Conservation (phyloP, 2,888 invertebrate genomes). For the Cactoblastis cactorum region DNA sequence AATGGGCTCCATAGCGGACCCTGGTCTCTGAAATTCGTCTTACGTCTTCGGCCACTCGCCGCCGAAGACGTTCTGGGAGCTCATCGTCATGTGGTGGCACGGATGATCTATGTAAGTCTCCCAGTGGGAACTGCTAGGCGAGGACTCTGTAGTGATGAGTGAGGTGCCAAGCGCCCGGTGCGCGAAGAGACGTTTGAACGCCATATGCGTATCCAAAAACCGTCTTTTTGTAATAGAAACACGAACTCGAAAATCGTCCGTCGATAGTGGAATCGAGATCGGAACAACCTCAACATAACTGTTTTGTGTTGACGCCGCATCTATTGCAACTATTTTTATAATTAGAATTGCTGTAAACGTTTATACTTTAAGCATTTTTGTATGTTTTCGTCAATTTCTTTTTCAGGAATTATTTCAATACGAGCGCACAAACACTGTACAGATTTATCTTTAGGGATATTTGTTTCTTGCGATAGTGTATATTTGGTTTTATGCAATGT, state of each 20-base stretch:
- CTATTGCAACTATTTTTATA: conserved; percentile 72
- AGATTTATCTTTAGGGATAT: conserved; percentile 54
- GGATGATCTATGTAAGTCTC: conserved; percentile 73
- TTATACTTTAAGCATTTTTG: conserved; percentile 58
- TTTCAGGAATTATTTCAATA: conserved; percentile 65
- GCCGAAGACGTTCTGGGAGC: conserved; percentile 82
- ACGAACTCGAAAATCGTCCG: conserved; percentile 65
- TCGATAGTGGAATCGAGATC: conserved; percentile 53
- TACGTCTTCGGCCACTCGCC: conserved; percentile 84
- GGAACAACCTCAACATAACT: conserved; percentile 48
- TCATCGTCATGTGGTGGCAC: conserved; percentile 79
- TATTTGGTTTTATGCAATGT: conserved; percentile 40
- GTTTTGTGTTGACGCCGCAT: conserved; percentile 57
- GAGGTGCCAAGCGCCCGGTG: conserved; percentile 70
- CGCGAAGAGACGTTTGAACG: conserved; percentile 59
- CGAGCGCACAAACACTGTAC: conserved; percentile 76
- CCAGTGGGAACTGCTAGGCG: conserved; percentile 67
- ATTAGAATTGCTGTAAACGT: conserved; percentile 58
- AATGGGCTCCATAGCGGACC: conserved; percentile 88
- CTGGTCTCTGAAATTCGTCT: conserved; percentile 84
- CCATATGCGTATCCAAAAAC: conserved; percentile 60
- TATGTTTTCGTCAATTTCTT: conserved; percentile 54
- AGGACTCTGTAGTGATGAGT: conserved; percentile 70
- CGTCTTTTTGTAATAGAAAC: conserved; percentile 71
- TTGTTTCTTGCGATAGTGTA: conserved; percentile 50